These are phyloP conservation scores for Holocentrus rufus DNA, from an alignment of 2,797 vertebrate genomes.

Conservation along the genomic window DNA sequence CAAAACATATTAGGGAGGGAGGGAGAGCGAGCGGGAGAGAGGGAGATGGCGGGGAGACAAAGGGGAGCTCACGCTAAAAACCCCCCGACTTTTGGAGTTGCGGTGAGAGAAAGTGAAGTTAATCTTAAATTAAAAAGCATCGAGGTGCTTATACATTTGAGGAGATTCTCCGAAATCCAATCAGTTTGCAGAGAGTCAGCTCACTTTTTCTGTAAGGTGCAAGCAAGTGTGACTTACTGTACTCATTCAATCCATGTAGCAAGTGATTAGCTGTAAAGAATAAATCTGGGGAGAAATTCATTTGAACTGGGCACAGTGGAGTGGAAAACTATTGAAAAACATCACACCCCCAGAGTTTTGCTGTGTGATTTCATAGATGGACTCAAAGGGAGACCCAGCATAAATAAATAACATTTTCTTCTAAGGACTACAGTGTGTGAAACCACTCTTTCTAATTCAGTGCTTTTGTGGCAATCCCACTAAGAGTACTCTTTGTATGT, in stretches of 20 bases:
- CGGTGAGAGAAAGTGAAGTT: slow-evolving; percentile 69
- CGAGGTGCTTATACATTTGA: slow-evolving; percentile 68
- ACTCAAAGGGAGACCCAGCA: slow-evolving; percentile 66
- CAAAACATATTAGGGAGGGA: slow-evolving; percentile 74
- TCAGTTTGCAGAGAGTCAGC: slow-evolving; percentile 71
- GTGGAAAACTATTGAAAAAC: slow-evolving; percentile 76
- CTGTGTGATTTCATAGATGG: slow-evolving; percentile 70
- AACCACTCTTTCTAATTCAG: slow-evolving; percentile 67
- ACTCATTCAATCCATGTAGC: slow-evolving; percentile 75
- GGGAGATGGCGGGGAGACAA: slow-evolving; percentile 51
- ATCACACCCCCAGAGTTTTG: slow-evolving; percentile 71
- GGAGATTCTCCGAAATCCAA: slow-evolving; percentile 71
- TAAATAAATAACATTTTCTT: slow-evolving; percentile 75
- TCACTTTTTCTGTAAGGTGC: slow-evolving; percentile 71
- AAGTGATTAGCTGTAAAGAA: slow-evolving; percentile 82
- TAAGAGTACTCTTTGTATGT: slow-evolving; percentile 38
- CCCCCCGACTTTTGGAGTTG: slow-evolving; percentile 48
- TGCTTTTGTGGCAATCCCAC: slow-evolving; percentile 57
- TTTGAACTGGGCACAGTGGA: slow-evolving; percentile 75
- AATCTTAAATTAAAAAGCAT: slow-evolving; percentile 82
- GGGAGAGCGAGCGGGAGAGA: no score
- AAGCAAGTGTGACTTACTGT: slow-evolving; percentile 76
- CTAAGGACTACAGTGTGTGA: slow-evolving; percentile 53
- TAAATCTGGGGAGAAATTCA: slow-evolving; percentile 77
- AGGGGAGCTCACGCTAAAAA: slow-evolving; percentile 35